Evolutionary conservation across 1,140 invertebrate species (phyloP), one percentile per base, ranked within the genome.

Genomic region (Anadara kagoshimensis): DNA sequence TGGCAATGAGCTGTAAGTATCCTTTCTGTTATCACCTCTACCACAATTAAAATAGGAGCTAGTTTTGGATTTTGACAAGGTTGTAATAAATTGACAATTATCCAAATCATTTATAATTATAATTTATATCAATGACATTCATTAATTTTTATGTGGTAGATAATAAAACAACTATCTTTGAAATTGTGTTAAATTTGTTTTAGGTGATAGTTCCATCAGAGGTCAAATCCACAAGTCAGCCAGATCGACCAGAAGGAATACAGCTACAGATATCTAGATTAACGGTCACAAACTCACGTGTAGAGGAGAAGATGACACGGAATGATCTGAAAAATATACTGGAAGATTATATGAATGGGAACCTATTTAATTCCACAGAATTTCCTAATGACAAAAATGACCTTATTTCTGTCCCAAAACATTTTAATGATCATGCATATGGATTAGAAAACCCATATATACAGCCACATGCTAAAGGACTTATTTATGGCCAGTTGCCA

Each of bases 211-310:
- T 90, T 65, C 87, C 79, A 74, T 93, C 94, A 87, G 93, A 93
- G 63, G 91, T 90, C 56, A 78, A 78, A 47, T 87, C 91, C 20
- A 93, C 94, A 74, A 93, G 93, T 82, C 91, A 92, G 14, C 92
- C 93, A 65, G 96, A 97, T 84, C 89, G 95, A 53, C 96, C 95
- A 4, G 93, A 93, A 73, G 93, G 94, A 45, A 86, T 97, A 26
- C 94, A 96, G 81, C 88, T 96, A 20, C 94, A 96, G 90, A 93
- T 94, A 0, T 95, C 95, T 0, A 91, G 94, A 69, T 92, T 94
- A 5, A 93, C 93, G 0, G 90, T 95, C 54, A 95, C 94, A 8
- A 97, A 97, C 86, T 93, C 94, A 43, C 91, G 94, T 57, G 92
- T 92, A 65, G 91, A 91, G 74, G 93, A 94, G 63, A 81, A 85